These are phyloP conservation scores for Arenaria interpres DNA, from an alignment of 2,113 vertebrate species.

Conservation along the genomic window DNA sequence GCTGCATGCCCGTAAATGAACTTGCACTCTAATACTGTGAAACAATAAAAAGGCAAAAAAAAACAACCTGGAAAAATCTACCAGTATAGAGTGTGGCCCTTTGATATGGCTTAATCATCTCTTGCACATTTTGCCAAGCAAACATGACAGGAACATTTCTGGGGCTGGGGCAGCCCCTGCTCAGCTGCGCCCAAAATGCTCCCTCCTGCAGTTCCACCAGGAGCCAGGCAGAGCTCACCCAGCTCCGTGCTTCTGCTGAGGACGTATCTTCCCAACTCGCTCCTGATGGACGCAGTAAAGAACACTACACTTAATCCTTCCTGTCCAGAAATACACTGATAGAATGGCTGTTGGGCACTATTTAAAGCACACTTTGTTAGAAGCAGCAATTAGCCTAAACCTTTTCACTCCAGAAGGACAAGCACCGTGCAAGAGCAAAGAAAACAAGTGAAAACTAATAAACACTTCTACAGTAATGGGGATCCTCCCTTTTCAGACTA, in stretches of 20 bases:
- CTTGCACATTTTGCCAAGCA: fast-evolving
- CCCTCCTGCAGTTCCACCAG: background rate
- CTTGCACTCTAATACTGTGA: background rate
- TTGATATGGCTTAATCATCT: background rate
- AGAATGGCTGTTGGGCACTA: background rate
- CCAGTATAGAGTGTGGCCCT: background rate
- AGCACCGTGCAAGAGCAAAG: background rate
- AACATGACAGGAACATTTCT: background rate
- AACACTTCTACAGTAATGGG: background rate
- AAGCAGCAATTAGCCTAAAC: background rate
- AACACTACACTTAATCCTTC: background rate
- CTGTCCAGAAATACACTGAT: background rate
- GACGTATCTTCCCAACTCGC: fast-evolving
- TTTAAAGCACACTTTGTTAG: background rate
- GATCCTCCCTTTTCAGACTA: background rate
- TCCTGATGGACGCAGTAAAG: background rate
- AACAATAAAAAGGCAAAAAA: background rate
- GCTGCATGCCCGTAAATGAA: background rate
- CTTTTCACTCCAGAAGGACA: background rate
- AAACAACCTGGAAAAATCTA: background rate
- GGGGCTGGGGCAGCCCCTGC: background rate
- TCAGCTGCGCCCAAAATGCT: background rate
- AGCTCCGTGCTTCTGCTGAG: background rate
- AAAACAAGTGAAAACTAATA: background rate
- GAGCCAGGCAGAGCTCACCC: background rate